phyloP scores from a whole-genome alignment of 64 coral and sea anemone species.

The Anthopleura sola region DNA sequence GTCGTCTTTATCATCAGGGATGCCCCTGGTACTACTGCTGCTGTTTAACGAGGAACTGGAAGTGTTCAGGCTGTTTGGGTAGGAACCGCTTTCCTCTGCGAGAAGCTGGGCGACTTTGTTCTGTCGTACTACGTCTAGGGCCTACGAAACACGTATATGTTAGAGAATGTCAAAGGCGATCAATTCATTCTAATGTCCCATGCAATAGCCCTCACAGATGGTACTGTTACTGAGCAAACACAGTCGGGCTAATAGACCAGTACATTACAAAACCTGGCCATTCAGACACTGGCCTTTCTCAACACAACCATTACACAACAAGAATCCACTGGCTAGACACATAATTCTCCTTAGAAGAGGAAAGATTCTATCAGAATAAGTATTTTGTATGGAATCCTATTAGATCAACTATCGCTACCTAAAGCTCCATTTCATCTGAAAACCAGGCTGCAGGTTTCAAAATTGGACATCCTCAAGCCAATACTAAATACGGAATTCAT shows the following conservation, averaged over 20 bases:
- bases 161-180: neutral
- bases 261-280: neutral
- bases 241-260: neutral
- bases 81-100: constrained; percentile 68
- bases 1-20: constrained; percentile 58
- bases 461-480: no score
- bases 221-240: neutral
- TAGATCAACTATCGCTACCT: no score
- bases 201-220: neutral
- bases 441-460: no score
- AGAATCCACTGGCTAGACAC: no score
- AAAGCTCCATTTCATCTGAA: no score
- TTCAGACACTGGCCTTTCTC: neutral
- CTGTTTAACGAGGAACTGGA: constrained; percentile 52
- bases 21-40: constrained; percentile 47
- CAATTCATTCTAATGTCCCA: neutral
- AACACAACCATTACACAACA: neutral
- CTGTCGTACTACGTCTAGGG: constrained; percentile 93
- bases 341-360: no score
- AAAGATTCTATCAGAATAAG: no score
- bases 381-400: no score
- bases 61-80: constrained; percentile 53
- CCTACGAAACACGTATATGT: constrained; percentile 62
- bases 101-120: constrained; percentile 94
- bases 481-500: no score